Evolutionary conservation across 2,113 vertebrate genomes (phyloP), one percentile per base, ranked within the genome.

Genomic region (Vimba vimba): DNA sequence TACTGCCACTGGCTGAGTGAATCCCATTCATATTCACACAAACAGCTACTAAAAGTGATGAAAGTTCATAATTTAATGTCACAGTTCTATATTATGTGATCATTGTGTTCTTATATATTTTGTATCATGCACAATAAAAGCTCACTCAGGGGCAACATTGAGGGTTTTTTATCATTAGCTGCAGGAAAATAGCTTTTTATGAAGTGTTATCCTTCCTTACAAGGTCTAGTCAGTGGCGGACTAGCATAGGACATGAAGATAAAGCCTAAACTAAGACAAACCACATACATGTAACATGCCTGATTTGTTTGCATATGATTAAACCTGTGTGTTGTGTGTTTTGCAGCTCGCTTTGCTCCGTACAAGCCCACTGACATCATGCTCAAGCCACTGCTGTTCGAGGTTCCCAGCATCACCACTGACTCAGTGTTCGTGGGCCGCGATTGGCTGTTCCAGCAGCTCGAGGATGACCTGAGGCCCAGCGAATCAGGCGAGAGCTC

Each of bases 361-460:
- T 99, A 99, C 91, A 99, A 99, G 93, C 96, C 97, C 23, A 96
- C 96, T 90, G 98, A 99, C 93, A 98, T 99, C 94, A 94, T 99
- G 95, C 95, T 99, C 91, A 99, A 99, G 93, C 98, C 98, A 0
- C 90, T 99, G 60, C 89, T 99, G 89, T 99, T 99, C 39, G 98
- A 99, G 93, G 98, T 99, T 80, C 98, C 98, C 52, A 99, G 98
- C 94, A 97, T 99, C 94, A 99, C 98, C 59, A 98, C 96, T 11
- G 98, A 99, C 91, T 98, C 97, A 0, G 97, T 99, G 93, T 99
- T 99, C 73, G 95, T 99, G 90, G 97, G 97, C 85, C 95, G 98
- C 55, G 97, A 98, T 73, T 99, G 98, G 98, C 95, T 99, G 69
- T 99, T 99, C 90, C 94, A 97, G 47, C 91, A 93, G 71, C 95